Evolutionary conservation across 1,140 invertebrate genomes (phyloP).

Genomic region (Papilio dardanus): DNA sequence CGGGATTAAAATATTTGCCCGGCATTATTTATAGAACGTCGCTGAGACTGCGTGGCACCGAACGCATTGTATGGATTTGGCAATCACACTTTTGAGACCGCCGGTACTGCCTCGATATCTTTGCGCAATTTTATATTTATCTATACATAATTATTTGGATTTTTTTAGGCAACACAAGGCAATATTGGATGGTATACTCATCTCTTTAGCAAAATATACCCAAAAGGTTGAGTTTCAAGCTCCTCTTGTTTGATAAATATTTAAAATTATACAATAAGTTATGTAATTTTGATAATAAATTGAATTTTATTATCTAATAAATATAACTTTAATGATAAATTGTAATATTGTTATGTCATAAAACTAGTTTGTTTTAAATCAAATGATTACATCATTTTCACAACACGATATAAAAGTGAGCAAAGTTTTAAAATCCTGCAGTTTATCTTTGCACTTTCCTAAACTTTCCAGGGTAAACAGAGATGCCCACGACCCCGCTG

Average conservation of each 20-base stretch:
- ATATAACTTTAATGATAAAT: neutral
- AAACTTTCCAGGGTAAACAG: too few relatives aligned
- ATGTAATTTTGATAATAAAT: neutral
- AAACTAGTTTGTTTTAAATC: neutral
- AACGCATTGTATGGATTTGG: constrained; percentile 70
- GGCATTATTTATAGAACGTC: constrained; percentile 75
- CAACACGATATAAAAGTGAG: too few relatives aligned
- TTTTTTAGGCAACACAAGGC: neutral
- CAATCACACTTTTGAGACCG: constrained; percentile 52
- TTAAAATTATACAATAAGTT: neutral
- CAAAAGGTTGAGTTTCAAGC: neutral
- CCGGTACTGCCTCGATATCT: constrained; percentile 27
- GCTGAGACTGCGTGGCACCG: constrained; percentile 79
- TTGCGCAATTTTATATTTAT: constrained; percentile 37
- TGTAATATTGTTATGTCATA: neutral
- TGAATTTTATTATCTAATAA: constrained; percentile 7
- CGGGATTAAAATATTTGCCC: constrained; percentile 80
- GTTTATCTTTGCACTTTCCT: too few relatives aligned
- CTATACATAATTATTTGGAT: neutral
- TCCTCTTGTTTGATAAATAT: neutral
- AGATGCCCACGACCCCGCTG: too few relatives aligned
- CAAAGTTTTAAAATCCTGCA: too few relatives aligned
- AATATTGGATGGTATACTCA: neutral
- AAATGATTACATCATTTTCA: too few relatives aligned
- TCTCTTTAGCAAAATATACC: neutral